phyloP scores from a whole-genome alignment of 1,140 invertebrate genomes.

The Drosophila athabasca region DNA sequence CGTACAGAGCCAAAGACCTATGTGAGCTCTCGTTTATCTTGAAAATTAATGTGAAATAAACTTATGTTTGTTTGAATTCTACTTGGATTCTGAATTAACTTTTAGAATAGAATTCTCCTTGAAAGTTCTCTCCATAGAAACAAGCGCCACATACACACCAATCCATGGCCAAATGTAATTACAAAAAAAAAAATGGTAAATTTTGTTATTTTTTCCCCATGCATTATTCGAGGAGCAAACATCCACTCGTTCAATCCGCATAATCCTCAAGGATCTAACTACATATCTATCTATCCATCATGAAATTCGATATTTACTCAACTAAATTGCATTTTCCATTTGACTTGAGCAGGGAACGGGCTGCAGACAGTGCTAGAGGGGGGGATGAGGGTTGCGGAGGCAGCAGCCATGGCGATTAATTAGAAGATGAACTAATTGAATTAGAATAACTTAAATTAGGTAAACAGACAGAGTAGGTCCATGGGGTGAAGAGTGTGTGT shows the following conservation, averaged over 20 bases:
- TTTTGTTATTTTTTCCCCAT: slow-evolving; percentile 11
- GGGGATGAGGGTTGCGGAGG: slow-evolving; percentile 13
- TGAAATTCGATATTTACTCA: slow-evolving; percentile 60
- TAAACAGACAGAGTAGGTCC: slow-evolving; percentile 56
- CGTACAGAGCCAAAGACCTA: too few species aligned
- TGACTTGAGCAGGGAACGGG: slow-evolving; percentile 53
- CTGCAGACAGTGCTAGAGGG: background rate
- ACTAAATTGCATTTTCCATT: slow-evolving; percentile 76
- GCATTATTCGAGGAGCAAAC: slow-evolving; percentile 12
- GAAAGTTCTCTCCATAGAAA: too few species aligned
- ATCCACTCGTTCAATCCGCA: background rate
- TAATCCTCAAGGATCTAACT: slow-evolving; percentile 16
- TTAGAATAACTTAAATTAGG: slow-evolving; percentile 81
- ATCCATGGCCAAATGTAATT: slow-evolving; percentile 8
- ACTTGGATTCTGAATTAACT: too few species aligned
- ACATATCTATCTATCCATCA: slow-evolving; percentile 31
- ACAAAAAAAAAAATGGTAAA: background rate
- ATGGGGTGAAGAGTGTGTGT: background rate
- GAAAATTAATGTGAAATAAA: too few species aligned
- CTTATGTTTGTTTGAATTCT: too few species aligned
- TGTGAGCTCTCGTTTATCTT: too few species aligned
- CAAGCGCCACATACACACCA: too few species aligned
- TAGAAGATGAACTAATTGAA: slow-evolving; percentile 76
- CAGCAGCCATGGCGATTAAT: slow-evolving; percentile 58
- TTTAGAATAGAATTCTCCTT: too few species aligned